Evolutionary conservation across 2,797 vertebrate species (phyloP).

Genomic region (Bucorvus abyssinicus): DNA sequence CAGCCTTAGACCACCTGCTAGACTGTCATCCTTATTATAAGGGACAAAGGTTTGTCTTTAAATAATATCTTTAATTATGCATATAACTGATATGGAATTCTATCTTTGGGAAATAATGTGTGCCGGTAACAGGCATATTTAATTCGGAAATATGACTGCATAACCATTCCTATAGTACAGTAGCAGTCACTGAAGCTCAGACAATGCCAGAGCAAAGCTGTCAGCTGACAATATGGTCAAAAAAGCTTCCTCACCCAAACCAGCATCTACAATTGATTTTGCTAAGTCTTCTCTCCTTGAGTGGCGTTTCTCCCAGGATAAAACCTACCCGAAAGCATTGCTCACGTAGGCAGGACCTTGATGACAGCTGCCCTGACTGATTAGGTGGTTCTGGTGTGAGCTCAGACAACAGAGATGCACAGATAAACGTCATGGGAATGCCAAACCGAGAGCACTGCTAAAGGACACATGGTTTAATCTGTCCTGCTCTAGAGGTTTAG

Average conservation of each 20-base stretch:
- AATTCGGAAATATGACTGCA: background rate
- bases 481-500: background rate
- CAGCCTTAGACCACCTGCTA: background rate
- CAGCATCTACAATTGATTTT: background rate
- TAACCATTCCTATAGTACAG: background rate
- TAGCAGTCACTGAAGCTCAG: accelerated
- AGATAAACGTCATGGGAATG: background rate
- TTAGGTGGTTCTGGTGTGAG: background rate
- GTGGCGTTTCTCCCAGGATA: background rate
- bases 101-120: background rate
- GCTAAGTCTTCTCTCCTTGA: background rate
- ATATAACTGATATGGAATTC: background rate
- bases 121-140: background rate
- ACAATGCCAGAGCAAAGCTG: background rate
- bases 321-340: background rate
- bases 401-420: background rate
- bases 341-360: background rate
- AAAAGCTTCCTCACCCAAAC: background rate
- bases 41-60: background rate
- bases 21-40: background rate
- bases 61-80: background rate
- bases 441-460: background rate
- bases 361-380: background rate
- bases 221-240: background rate
- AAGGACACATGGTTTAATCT: background rate